Conservation (phyloP, 2,113 vertebrate genomes). For the Petromus typicus region DNA sequence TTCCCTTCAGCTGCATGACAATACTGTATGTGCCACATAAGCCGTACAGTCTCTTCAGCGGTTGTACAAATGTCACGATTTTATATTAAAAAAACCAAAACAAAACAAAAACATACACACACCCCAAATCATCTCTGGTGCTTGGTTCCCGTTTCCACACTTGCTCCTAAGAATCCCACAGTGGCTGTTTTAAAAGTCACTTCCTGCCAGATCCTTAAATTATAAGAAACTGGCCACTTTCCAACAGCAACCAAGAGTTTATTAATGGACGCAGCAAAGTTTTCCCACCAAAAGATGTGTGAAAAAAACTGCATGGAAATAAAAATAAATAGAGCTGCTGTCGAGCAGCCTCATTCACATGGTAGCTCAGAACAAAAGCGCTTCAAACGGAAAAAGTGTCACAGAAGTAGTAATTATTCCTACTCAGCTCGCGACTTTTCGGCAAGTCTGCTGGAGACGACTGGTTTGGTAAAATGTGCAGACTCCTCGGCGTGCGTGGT, state of each 20-base stretch:
- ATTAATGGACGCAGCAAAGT: constrained; percentile 86
- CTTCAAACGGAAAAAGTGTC: constrained; percentile 75
- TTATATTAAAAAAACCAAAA: too few species aligned
- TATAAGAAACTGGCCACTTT: constrained; percentile 78
- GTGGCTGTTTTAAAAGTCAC: constrained; percentile 58
- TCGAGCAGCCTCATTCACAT: constrained; percentile 84
- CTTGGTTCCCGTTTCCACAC: constrained; percentile 35
- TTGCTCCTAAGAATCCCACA: neutral
- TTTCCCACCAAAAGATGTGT: constrained; percentile 85
- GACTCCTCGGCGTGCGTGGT: constrained; percentile 70
- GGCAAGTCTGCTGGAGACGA: constrained; percentile 83
- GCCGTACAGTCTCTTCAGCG: constrained; percentile 63
- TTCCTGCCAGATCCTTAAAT: constrained; percentile 76
- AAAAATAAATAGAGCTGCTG: constrained; percentile 90
- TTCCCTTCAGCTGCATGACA: constrained; percentile 66
- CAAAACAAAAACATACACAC: too few species aligned
- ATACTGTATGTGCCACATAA: constrained; percentile 66
- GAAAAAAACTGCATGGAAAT: constrained; percentile 84
- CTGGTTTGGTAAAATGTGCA: constrained; percentile 85
- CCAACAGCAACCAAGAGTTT: constrained; percentile 87
- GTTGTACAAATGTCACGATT: constrained; percentile 66
- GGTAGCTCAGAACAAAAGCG: constrained; percentile 82
- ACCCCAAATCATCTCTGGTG: constrained; percentile 54
- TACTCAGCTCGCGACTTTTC: constrained; percentile 83
- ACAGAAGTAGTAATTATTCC: constrained; percentile 77